A percentile compares a stretch with the other conserved stretches of the same genome.
Conservation (phyloP, 2,888 invertebrate genomes). For the Asteroscopus sphinx region DNA sequence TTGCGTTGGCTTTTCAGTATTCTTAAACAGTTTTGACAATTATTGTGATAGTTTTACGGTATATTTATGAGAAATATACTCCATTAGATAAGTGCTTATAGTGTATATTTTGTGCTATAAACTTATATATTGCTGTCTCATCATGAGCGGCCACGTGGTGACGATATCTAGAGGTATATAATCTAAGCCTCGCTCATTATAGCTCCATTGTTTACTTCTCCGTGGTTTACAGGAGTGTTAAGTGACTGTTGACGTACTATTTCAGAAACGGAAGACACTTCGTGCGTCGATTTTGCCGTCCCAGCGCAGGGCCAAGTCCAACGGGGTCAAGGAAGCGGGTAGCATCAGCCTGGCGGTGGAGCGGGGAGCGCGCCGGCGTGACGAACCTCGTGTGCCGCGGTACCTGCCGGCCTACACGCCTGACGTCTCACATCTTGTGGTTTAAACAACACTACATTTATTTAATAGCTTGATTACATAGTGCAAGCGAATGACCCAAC, state of each 20-base stretch:
- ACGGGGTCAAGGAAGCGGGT: constrained; percentile 94
- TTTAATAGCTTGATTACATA: constrained; percentile 1
- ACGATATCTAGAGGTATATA: no score
- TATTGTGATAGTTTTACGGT: no score
- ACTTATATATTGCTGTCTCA: no score
- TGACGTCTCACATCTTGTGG: constrained; percentile 94
- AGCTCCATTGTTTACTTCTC: constrained; percentile 36
- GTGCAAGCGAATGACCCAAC: constrained; percentile 3
- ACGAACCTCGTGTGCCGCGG: constrained; percentile 92
- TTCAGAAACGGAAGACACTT: constrained; percentile 96
- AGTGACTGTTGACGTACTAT: constrained; percentile 59
- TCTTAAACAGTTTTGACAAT: no score
- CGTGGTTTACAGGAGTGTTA: constrained; percentile 24
- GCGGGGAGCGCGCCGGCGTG: constrained; percentile 91
- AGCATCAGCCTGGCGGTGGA: constrained; percentile 95
- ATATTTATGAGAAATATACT: no score
- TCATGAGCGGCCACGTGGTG: no score
- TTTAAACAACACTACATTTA: constrained; percentile 76
- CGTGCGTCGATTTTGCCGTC: constrained; percentile 94
- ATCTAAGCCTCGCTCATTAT: constrained; percentile 14
- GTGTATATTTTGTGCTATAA: no score
- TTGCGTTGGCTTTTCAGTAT: no score
- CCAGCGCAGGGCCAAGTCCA: constrained; percentile 94
- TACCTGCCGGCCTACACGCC: constrained; percentile 94
- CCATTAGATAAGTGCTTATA: no score